Conservation (phyloP, 1,140 invertebrate species). For the Acromyrmex charruanus region DNA sequence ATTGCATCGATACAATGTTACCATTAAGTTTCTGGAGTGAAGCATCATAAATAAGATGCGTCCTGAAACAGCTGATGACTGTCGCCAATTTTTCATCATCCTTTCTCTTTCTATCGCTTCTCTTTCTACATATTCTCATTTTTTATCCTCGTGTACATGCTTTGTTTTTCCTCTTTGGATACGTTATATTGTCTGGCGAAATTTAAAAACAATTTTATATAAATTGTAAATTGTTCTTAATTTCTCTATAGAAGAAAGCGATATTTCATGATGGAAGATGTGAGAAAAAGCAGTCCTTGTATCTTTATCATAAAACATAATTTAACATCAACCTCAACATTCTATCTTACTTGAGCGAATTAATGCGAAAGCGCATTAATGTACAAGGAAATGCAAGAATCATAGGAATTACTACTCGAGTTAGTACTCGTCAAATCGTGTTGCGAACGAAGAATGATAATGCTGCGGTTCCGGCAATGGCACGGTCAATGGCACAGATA, state of each 20-base stretch:
- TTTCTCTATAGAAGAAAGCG: conserved; percentile 65
- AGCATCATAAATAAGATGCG: conserved; percentile 81
- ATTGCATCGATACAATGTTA: conserved; percentile 67
- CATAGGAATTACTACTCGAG: conserved; percentile 57
- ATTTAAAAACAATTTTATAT: conserved; percentile 78
- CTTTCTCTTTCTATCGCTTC: conserved; percentile 45
- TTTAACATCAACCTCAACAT: conserved; percentile 54
- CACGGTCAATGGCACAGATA: conserved; percentile 65
- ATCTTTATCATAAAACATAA: conserved; percentile 11
- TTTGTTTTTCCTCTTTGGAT: conserved; percentile 54
- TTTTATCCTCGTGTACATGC: conserved; percentile 50
- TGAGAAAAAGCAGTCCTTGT: conserved; percentile 19
- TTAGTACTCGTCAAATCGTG: conserved; percentile 52
- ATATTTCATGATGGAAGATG: background rate
- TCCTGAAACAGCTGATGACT: conserved; percentile 84
- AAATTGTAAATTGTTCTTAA: conserved; percentile 77
- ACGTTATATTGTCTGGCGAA: conserved; percentile 67
- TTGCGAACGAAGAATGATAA: conserved; percentile 40
- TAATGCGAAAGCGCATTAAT: conserved; percentile 61
- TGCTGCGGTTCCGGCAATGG: conserved; percentile 45
- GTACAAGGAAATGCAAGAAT: conserved; percentile 50
- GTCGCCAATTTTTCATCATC: conserved; percentile 77
- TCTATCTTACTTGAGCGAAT: conserved; percentile 65
- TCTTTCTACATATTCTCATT: conserved; percentile 59
- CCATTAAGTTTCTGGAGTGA: conserved; percentile 78